These are phyloP conservation scores for Holothuria leucospilota DNA, from an alignment of 53 echinoderm and acorn worm genomes.

Conservation along the genomic window DNA sequence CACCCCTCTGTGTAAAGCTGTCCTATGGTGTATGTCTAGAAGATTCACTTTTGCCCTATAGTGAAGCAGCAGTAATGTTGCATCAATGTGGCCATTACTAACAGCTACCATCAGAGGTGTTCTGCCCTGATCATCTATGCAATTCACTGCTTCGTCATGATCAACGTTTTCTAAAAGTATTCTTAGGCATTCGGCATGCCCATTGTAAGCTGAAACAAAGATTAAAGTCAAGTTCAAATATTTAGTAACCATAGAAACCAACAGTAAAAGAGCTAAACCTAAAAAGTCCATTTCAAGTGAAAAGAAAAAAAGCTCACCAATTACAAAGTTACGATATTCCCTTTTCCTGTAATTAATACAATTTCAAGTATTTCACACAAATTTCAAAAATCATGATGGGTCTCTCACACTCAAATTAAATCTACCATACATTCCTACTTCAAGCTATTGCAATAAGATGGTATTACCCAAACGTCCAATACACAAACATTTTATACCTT, in stretches of 20 bases:
- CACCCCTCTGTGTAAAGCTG: slow-evolving; percentile 92
- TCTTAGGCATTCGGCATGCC: slow-evolving; percentile 94
- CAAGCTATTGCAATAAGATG: too few species aligned
- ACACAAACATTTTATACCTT: too few species aligned
- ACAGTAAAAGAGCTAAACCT: neutral
- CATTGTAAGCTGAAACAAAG: slow-evolving; percentile 83
- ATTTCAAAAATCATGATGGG: too few species aligned
- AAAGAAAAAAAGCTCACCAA: too few species aligned
- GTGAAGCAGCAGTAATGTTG: slow-evolving; percentile 83
- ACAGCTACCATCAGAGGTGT: slow-evolving; percentile 97
- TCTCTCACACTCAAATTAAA: too few species aligned
- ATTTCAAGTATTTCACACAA: too few species aligned
- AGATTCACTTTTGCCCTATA: slow-evolving; percentile 84
- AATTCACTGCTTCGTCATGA: slow-evolving; percentile 83
- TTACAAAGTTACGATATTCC: neutral
- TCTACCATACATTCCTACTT: too few species aligned
- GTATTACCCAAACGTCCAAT: too few species aligned
- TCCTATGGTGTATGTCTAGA: slow-evolving; percentile 87
- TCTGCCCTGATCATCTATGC: slow-evolving; percentile 87
- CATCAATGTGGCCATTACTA: slow-evolving; percentile 96
- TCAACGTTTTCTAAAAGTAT: slow-evolving; percentile 93
- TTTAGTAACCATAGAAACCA: neutral
- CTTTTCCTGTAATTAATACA: neutral
- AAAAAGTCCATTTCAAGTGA: too few species aligned
- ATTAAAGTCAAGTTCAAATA: neutral